These are phyloP conservation scores for Pyrocephalus nanus DNA, from an alignment of 2,797 vertebrate species.

Conservation along the genomic window DNA sequence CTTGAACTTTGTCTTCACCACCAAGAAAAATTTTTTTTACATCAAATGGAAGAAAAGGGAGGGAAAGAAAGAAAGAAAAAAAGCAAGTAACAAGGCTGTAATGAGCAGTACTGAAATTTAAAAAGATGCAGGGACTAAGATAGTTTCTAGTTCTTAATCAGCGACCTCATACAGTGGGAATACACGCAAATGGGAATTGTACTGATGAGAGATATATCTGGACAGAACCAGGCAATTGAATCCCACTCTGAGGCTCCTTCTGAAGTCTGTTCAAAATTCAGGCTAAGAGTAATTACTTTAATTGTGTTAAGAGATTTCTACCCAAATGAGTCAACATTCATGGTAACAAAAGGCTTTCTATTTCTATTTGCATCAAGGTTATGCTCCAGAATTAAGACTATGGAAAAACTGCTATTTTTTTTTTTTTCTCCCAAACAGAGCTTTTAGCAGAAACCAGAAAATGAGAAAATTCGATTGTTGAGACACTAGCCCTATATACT, in stretches of 20 bases:
- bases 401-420: background rate
- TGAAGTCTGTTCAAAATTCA: background rate
- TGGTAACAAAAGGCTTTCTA: background rate
- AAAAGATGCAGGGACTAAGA: background rate
- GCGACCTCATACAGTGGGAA: background rate
- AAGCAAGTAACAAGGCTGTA: background rate
- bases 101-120: background rate
- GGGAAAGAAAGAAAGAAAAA: background rate
- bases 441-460: slow-evolving; percentile 2
- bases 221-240: background rate
- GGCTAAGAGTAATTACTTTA: background rate
- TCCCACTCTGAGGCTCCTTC: background rate
- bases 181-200: background rate
- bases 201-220: background rate
- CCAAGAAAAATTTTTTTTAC: background rate
- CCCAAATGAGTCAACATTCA: background rate
- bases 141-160: background rate
- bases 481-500: background rate
- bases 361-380: background rate
- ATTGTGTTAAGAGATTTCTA: background rate
- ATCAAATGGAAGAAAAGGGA: too few species aligned
- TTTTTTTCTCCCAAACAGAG: background rate
- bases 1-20: background rate
- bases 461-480: background rate
- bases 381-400: background rate